phyloP scores from a whole-genome alignment of 2,797 vertebrate species.

The Diglossa cyanea region DNA sequence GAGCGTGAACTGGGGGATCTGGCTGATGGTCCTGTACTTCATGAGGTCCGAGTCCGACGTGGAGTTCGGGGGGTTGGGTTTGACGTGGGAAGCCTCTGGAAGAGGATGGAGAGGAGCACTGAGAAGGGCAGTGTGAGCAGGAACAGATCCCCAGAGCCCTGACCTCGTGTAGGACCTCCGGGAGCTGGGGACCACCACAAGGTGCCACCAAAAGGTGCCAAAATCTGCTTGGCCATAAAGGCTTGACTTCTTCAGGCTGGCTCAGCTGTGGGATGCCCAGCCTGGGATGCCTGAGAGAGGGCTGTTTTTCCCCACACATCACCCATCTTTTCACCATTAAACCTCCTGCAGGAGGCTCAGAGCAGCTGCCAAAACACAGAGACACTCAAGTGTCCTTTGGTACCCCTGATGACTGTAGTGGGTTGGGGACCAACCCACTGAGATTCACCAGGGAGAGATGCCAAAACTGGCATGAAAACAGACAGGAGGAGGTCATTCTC shows the following conservation, averaged over 20 bases:
- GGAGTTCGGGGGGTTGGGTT: conserved; percentile 84
- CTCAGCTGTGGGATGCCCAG: background rate
- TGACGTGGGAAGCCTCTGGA: conserved; percentile 78
- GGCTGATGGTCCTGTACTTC: conserved; percentile 86
- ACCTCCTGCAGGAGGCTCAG: background rate
- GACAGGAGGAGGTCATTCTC: background rate
- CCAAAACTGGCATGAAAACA: background rate
- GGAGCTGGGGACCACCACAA: background rate
- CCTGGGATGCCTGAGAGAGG: accelerated
- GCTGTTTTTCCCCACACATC: background rate
- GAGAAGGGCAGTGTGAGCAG: background rate
- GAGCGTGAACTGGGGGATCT: conserved; percentile 93
- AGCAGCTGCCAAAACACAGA: background rate
- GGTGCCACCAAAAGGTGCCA: background rate
- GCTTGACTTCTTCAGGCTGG: background rate
- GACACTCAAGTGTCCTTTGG: background rate
- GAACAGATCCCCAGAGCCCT: background rate
- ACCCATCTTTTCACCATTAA: background rate
- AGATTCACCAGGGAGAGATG: background rate
- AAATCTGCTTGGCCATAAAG: background rate
- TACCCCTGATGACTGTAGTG: background rate
- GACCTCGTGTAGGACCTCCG: background rate
- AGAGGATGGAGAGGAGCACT: conserved; percentile 25
- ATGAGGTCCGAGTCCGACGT: conserved; percentile 89
- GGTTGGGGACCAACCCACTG: background rate